Conservation (phyloP, 2,113 vertebrate genomes). For the Clupea harengus region DNA sequence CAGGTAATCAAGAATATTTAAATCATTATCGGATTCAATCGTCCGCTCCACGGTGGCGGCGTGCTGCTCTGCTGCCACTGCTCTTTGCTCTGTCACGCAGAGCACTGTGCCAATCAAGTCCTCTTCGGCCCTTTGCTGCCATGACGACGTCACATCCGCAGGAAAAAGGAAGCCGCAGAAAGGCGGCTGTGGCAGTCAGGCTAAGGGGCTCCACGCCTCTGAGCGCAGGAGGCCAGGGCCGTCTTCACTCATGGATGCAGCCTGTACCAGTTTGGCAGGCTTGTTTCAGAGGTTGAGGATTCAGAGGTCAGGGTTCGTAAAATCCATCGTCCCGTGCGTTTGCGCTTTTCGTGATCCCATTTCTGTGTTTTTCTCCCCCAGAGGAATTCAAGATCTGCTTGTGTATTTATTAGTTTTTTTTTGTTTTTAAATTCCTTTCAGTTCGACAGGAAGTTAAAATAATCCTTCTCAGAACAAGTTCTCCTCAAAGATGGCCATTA, state of each 20-base stretch:
- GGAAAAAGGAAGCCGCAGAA: slow-evolving; percentile 31
- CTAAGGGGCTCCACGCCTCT: neutral
- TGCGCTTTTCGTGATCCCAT: slow-evolving; percentile 42
- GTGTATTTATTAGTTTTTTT: slow-evolving; percentile 53
- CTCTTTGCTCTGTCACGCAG: slow-evolving; percentile 42
- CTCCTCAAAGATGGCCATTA: slow-evolving; percentile 97
- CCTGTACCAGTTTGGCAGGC: neutral
- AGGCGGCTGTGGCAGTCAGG: slow-evolving; percentile 2
- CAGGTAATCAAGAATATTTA: slow-evolving; percentile 69
- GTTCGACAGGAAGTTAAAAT: neutral
- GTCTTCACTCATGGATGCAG: neutral
- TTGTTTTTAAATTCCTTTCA: slow-evolving; percentile 34
- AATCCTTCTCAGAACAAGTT: slow-evolving; percentile 85
- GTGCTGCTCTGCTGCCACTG: slow-evolving; percentile 20
- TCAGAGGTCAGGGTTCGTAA: slow-evolving; percentile 45
- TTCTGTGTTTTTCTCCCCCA: slow-evolving; percentile 47
- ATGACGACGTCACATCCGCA: slow-evolving; percentile 29
- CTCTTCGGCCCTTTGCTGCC: slow-evolving; percentile 21
- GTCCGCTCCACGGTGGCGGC: slow-evolving; percentile 38
- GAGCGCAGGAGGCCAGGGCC: neutral
- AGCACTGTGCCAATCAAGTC: neutral
- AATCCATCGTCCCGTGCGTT: slow-evolving; percentile 4
- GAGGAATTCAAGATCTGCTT: slow-evolving; percentile 39
- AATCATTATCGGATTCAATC: slow-evolving; percentile 53
- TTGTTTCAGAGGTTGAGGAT: slow-evolving; percentile 27